Evolutionary conservation across 2,113 vertebrate genomes (phyloP), one percentile per base, ranked within the genome.

Genomic region (Haplochromis vanheusdeni): DNA sequence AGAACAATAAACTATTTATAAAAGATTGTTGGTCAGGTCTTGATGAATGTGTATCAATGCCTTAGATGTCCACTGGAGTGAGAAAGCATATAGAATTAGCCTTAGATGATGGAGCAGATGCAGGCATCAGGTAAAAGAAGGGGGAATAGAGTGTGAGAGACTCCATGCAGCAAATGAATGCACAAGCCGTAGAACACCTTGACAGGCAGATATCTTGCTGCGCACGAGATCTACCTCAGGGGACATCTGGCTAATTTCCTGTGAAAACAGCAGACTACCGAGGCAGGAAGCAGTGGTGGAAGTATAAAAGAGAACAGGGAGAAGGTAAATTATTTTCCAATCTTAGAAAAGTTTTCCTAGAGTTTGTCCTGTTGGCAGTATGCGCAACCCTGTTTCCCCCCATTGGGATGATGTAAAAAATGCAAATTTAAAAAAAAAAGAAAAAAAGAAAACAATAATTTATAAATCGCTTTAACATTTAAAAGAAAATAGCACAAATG

Each of bases 201-300:
- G 95, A 94, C 92, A 93, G 90, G 91, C 92, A 93, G 93, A 95
- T 91, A 92, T 95, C 92, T 93, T 85, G 91, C 89, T 92, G 90
- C 87, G 90, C 93, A 93, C 81, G 79, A 52, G 86, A 92, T 86
- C 83, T 35, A 93, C 92, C 95, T 93, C 92, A 28, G 91, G 93
- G 95, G 92, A 96, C 86, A 81, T 89, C 91, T 90, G 93, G 92
- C 94, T 95, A 94, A 95, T 95, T 95, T 95, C 93, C 93, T 94
- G 91, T 92, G 93, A 95, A 95, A 95, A 93, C 95, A 95, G 92
- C 91, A 90, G 92, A 91, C 89, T 89, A 90, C 83, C 7, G 68
- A 89, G 88, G 92, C 92, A 87, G 86, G 82, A 92, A 87, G 89
- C 87, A 80, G 91, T 37, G 83, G 89, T 85, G 86, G 90, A 90